phyloP scores from a whole-genome alignment of 2,113 vertebrate species.

The Clinocottus analis region DNA sequence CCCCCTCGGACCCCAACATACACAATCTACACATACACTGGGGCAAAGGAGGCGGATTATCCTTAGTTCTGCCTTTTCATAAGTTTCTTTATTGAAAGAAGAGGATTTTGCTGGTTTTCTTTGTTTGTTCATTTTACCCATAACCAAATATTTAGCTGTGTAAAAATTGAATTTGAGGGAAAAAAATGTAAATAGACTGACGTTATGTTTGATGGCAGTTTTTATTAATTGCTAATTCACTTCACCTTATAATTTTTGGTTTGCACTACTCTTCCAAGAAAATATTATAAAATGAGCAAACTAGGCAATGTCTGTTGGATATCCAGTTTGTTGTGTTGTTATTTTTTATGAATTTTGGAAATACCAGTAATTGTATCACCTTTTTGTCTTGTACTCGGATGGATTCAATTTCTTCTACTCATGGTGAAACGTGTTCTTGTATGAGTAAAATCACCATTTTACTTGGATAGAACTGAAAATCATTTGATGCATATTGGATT shows the following conservation, averaged over 20 bases:
- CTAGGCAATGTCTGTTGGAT: slow-evolving; percentile 72
- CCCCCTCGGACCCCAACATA: slow-evolving; percentile 30
- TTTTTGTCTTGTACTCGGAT: slow-evolving; percentile 75
- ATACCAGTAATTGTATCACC: slow-evolving; percentile 71
- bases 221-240: slow-evolving; percentile 72
- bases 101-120: slow-evolving; percentile 46
- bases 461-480: slow-evolving; percentile 65
- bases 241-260: slow-evolving; percentile 55
- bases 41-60: slow-evolving; percentile 41
- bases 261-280: slow-evolving; percentile 76
- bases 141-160: slow-evolving; percentile 77
- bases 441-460: slow-evolving; percentile 71
- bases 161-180: slow-evolving; percentile 55
- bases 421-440: slow-evolving; percentile 81
- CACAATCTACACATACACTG: slow-evolving; percentile 47
- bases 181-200: slow-evolving; percentile 74
- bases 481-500: slow-evolving; percentile 45
- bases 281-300: slow-evolving; percentile 72
- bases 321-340: slow-evolving; percentile 73
- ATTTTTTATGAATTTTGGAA: slow-evolving; percentile 74
- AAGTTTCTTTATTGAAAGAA: slow-evolving; percentile 52
- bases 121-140: slow-evolving; percentile 48
- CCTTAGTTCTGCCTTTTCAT: slow-evolving; percentile 70
- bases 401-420: slow-evolving; percentile 75
- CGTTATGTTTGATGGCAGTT: slow-evolving; percentile 70